Percentiles rank a stretch among this genome's conserved stretches.
Conservation (phyloP, 2,797 vertebrate genomes). For the Sus cebifrons region DNA sequence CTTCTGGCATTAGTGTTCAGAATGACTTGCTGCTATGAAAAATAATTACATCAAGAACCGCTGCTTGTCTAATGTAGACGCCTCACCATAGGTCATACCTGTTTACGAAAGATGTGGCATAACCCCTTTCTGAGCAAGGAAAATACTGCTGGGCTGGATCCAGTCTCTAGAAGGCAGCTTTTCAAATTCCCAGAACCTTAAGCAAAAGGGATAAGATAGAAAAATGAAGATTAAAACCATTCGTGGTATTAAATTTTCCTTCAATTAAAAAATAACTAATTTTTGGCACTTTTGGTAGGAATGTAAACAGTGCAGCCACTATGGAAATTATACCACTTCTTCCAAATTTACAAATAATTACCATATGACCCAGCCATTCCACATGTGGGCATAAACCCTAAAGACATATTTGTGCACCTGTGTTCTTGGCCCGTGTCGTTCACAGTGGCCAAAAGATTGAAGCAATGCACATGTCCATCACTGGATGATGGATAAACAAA, state of each 20-base stretch:
- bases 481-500: neutral
- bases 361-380: neutral
- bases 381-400: neutral
- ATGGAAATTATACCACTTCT: neutral
- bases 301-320: neutral
- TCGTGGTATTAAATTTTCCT: neutral
- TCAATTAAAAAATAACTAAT: neutral
- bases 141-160: neutral
- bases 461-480: neutral
- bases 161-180: neutral
- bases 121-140: neutral
- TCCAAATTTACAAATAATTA: neutral
- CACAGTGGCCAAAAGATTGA: neutral
- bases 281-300: neutral
- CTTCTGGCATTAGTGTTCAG: neutral
- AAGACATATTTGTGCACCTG: neutral
- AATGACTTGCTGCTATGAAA: conserved; percentile 1
- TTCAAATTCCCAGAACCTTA: neutral
- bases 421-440: neutral
- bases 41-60: neutral
- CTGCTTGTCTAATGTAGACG: neutral
- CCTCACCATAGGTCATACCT: neutral
- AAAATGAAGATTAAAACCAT: neutral
- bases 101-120: neutral
- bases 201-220: neutral